phyloP scores from a whole-genome alignment of 1,140 invertebrate species.

The Camponotus pennsylvanicus region DNA sequence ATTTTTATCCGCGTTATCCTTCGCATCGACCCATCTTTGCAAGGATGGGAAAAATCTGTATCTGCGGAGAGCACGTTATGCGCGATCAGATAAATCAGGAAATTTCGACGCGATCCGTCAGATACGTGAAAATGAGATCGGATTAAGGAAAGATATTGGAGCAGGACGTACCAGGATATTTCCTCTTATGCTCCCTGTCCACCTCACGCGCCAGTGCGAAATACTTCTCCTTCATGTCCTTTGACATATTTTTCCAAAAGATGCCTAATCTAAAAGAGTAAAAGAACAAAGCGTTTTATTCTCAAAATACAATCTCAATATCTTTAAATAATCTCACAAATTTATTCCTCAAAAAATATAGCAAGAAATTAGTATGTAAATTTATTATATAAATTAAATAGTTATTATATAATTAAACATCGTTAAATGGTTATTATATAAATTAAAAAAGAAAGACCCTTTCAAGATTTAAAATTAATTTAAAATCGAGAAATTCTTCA shows the following conservation, averaged over 20 bases:
- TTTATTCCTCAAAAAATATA: background rate
- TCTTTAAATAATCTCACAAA: background rate
- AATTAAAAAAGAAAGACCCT: no score
- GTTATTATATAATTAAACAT: no score
- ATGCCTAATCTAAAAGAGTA: slow-evolving; percentile 83
- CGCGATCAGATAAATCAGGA: slow-evolving; percentile 55
- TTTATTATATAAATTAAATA: no score
- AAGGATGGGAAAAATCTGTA: slow-evolving; percentile 30
- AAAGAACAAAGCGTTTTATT: background rate
- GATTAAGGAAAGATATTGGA: slow-evolving; percentile 27
- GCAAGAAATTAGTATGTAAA: no score
- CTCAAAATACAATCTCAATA: background rate
- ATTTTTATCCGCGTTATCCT: background rate
- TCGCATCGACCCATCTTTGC: background rate
- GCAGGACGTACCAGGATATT: slow-evolving; percentile 87
- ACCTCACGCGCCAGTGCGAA: slow-evolving; percentile 87
- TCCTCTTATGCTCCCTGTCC: slow-evolving; percentile 88
- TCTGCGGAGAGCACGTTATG: slow-evolving; percentile 14
- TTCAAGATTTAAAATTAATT: no score
- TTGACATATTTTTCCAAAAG: slow-evolving; percentile 87
- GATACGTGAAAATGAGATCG: slow-evolving; percentile 40
- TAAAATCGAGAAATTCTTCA: no score
- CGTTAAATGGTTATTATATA: no score
- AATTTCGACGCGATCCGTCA: slow-evolving; percentile 36
- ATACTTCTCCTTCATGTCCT: slow-evolving; percentile 87